Evolutionary conservation across 2,797 vertebrate species (phyloP).

Genomic region (Periophthalmus magnuspinnatus): DNA sequence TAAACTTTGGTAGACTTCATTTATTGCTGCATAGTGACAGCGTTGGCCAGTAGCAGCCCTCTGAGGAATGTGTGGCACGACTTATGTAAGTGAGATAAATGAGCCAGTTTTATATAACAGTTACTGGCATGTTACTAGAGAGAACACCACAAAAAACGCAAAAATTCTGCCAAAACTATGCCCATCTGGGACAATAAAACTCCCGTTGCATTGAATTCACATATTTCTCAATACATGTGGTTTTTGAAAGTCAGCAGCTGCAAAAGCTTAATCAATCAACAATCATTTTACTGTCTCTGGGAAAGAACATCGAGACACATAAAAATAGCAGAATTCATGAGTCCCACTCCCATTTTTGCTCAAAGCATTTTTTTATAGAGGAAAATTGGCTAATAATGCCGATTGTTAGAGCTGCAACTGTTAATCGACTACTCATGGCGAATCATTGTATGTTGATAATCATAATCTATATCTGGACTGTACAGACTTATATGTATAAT

Average conservation of each 20-base stretch:
- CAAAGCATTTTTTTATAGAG: not conserved
- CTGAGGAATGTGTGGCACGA: constrained; percentile 58
- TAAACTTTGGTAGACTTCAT: constrained; percentile 6
- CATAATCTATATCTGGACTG: no score
- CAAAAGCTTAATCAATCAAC: not conserved
- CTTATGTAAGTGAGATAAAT: constrained; percentile 66
- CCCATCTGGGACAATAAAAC: constrained; percentile 30
- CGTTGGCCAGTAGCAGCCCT: constrained; percentile 39
- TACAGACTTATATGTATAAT: no score
- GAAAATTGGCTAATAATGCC: not conserved
- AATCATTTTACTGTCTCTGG: not conserved
- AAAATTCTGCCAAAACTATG: constrained; percentile 40
- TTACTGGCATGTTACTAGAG: constrained; percentile 15
- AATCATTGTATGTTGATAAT: not conserved
- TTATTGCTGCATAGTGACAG: constrained; percentile 39
- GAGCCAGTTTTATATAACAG: constrained; percentile 50
- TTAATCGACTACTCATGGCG: not conserved
- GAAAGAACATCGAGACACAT: not conserved
- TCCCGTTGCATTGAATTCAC: no score
- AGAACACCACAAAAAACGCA: constrained; percentile 26
- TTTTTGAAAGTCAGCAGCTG: not conserved
- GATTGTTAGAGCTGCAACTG: not conserved
- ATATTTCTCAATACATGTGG: not conserved
- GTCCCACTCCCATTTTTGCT: no score
- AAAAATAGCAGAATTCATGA: not conserved